Conservation (phyloP, 2,113 vertebrate genomes). For the Pao palembangensis region DNA sequence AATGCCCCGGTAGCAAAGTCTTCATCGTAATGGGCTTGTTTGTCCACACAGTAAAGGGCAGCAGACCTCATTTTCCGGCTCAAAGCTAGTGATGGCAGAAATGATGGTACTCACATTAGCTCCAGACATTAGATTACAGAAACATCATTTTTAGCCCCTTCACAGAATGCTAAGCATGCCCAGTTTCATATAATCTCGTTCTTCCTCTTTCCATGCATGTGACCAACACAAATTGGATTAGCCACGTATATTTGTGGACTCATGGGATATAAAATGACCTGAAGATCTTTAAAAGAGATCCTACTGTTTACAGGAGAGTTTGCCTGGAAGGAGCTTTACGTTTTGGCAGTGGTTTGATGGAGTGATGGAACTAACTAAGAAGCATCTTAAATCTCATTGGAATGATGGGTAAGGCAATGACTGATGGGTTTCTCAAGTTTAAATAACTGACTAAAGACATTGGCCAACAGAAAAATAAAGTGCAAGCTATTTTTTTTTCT, state of each 20-base stretch:
- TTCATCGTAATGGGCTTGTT: constrained; percentile 56
- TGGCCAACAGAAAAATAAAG: neutral
- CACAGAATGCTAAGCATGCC: constrained; percentile 2
- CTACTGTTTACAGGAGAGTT: constrained; percentile 82
- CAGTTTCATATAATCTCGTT: neutral
- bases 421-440: neutral
- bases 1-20: constrained; percentile 28
- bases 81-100: constrained; percentile 25
- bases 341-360: constrained; percentile 99
- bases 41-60: constrained; percentile 49
- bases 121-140: constrained; percentile 35
- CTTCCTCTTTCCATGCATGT: neutral
- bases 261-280: neutral
- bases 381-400: constrained; percentile 94
- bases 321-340: constrained; percentile 94
- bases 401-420: constrained; percentile 85
- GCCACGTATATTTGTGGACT: too few relatives aligned
- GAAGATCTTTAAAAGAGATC: neutral
- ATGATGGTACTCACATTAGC: constrained; percentile 23
- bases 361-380: constrained; percentile 96
- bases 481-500: neutral
- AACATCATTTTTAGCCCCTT: constrained; percentile 32
- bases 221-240: too few relatives aligned
- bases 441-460: neutral
- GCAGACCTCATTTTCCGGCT: constrained; percentile 42